Percentiles rank a stretch among this genome's conserved stretches.
These are phyloP conservation scores for Spialia ferax DNA, from an alignment of 2,888 invertebrate genomes.

Conservation along the genomic window DNA sequence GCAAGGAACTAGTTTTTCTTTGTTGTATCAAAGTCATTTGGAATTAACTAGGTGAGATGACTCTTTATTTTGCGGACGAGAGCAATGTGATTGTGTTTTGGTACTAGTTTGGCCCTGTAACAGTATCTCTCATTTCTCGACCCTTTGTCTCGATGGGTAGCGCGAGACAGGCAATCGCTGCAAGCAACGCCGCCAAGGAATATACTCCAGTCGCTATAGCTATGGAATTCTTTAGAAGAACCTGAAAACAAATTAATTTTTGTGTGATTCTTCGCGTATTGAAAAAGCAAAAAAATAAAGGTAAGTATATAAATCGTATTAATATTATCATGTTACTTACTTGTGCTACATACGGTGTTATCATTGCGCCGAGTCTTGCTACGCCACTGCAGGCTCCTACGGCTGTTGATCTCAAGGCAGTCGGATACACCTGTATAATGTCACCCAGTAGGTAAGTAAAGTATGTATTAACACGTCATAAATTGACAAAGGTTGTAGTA, in stretches of 20 bases:
- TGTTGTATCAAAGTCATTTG: too few relatives aligned
- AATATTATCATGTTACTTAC: conserved; percentile 79
- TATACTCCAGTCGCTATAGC: conserved; percentile 92
- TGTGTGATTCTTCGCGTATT: too few relatives aligned
- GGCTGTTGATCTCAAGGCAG: conserved; percentile 94
- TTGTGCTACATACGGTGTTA: conserved; percentile 97
- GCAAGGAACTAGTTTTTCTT: too few relatives aligned
- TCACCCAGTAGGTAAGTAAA: too few relatives aligned
- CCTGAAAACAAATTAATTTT: conserved; percentile 72
- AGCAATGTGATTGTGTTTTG: too few relatives aligned
- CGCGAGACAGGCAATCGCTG: conserved; percentile 91
- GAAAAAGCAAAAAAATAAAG: too few relatives aligned
- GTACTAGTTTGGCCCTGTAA: conserved; percentile 54
- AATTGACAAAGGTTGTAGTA: too few relatives aligned
- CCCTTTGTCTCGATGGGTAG: conserved; percentile 95
- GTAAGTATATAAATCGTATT: too few relatives aligned
- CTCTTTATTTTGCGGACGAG: too few relatives aligned
- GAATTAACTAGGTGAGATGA: too few relatives aligned
- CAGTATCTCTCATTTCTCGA: conserved; percentile 88
- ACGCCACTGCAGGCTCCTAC: conserved; percentile 97
- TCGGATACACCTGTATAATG: conserved; percentile 93
- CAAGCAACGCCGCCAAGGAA: conserved; percentile 91
- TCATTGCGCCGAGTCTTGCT: conserved; percentile 96
- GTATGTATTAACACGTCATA: too few relatives aligned
- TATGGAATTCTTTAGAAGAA: conserved; percentile 91